Evolutionary conservation across 2,888 invertebrate species (phyloP).

Genomic region (Heliconius sara): DNA sequence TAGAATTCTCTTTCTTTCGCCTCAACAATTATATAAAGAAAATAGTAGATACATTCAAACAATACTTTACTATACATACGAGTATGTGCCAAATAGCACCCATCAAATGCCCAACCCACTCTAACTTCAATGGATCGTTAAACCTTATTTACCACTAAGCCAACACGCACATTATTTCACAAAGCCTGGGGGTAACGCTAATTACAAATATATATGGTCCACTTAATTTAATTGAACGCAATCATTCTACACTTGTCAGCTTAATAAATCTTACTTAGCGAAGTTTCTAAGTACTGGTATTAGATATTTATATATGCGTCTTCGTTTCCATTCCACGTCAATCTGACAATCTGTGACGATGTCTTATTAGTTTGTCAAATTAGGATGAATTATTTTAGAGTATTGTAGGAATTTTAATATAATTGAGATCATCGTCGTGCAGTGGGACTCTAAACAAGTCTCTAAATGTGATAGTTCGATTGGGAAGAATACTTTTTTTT

Average conservation of each 20-base stretch:
- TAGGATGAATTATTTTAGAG: background rate
- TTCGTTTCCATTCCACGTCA: constrained; percentile 12
- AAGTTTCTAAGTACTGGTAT: constrained; percentile 18
- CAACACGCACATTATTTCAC: background rate
- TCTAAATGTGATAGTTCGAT: background rate
- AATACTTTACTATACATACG: background rate
- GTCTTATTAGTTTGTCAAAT: constrained; percentile 10
- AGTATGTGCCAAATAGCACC: background rate
- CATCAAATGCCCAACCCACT: background rate
- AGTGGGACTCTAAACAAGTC: background rate
- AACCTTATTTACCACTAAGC: constrained; percentile 18
- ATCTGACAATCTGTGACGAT: constrained; percentile 9
- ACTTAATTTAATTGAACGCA: constrained; percentile 28
- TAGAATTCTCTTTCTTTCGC: no score
- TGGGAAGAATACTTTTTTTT: no score
- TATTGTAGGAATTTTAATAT: background rate
- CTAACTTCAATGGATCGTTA: constrained; percentile 16
- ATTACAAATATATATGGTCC: constrained; percentile 25
- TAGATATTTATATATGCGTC: constrained; percentile 23
- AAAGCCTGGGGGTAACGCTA: constrained; percentile 8
- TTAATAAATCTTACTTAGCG: constrained; percentile 23
- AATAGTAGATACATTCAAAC: background rate
- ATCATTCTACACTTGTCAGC: constrained; percentile 26
- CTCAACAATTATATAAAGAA: background rate
- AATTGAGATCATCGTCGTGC: background rate